Evolutionary conservation across 2,888 invertebrate genomes (phyloP).

Genomic region (Eubasilissa splendida): DNA sequence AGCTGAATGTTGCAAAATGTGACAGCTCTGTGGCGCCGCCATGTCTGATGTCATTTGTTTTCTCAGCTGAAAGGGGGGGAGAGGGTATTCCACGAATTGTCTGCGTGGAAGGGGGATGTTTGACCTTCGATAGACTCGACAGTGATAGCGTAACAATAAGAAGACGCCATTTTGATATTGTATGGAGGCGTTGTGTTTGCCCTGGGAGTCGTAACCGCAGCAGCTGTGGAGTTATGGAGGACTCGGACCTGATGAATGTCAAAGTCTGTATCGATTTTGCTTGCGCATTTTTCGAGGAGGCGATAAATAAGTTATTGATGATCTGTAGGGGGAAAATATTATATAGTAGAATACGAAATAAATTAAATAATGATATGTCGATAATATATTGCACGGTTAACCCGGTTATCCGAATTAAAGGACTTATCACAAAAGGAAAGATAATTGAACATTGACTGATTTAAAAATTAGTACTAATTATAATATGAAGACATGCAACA

Average conservation of each 20-base stretch:
- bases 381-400: too few species aligned
- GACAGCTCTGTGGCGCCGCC: conserved; percentile 19
- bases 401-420: too few species aligned
- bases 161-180: conserved; percentile 12
- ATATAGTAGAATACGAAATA: background rate
- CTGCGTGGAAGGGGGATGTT: conserved; percentile 10
- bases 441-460: too few species aligned
- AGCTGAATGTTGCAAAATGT: conserved; percentile 2
- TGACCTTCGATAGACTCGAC: conserved; percentile 27
- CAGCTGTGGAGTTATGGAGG: background rate
- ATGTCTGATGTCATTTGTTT: conserved; percentile 34
- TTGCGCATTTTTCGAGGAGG: background rate
- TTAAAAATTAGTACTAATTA: too few species aligned
- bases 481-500: too few species aligned
- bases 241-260: background rate
- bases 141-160: background rate
- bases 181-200: background rate
- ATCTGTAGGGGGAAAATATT: background rate
- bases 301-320: conserved; percentile 3
- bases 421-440: too few species aligned
- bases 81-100: background rate
- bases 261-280: conserved; percentile 6
- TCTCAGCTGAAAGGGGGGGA: conserved; percentile 13
- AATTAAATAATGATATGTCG: background rate
- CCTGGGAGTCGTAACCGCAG: background rate